Evolutionary conservation across 2,888 invertebrate species (phyloP).

Genomic region (Antheraea yamamai): DNA sequence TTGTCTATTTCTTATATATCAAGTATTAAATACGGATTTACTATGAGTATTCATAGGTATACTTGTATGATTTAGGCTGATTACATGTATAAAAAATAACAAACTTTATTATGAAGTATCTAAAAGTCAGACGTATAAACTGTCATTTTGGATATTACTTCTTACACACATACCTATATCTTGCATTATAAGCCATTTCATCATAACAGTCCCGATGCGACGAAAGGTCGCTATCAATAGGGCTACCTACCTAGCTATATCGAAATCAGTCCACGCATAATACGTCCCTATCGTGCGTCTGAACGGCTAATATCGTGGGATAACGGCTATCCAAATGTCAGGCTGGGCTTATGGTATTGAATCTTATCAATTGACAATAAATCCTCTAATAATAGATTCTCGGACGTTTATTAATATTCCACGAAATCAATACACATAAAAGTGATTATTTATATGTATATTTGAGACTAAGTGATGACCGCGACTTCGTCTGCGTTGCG

Average conservation of each 20-base stretch:
- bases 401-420: constrained; percentile 22
- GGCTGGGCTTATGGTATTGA: constrained; percentile 27
- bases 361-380: constrained; percentile 45
- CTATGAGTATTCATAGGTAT: no score
- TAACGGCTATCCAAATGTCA: constrained; percentile 33
- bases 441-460: no score
- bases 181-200: constrained; percentile 9
- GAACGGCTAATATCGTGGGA: constrained; percentile 30
- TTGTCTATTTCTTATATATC: no score
- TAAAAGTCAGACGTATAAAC: background rate
- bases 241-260: constrained; percentile 35
- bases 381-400: constrained; percentile 38
- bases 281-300: constrained; percentile 24
- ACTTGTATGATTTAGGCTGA: background rate
- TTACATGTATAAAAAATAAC: background rate
- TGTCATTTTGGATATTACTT: background rate
- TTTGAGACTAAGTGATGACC: no score
- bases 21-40: no score
- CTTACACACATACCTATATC: background rate
- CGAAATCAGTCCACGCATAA: constrained; percentile 23
- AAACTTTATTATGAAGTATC: background rate
- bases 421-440: background rate
- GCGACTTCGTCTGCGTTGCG: no score
- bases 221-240: constrained; percentile 32
- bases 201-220: constrained; percentile 24